Evolutionary conservation across 2,797 vertebrate genomes (phyloP).

Genomic region (Pteronotus mesoamericanus): DNA sequence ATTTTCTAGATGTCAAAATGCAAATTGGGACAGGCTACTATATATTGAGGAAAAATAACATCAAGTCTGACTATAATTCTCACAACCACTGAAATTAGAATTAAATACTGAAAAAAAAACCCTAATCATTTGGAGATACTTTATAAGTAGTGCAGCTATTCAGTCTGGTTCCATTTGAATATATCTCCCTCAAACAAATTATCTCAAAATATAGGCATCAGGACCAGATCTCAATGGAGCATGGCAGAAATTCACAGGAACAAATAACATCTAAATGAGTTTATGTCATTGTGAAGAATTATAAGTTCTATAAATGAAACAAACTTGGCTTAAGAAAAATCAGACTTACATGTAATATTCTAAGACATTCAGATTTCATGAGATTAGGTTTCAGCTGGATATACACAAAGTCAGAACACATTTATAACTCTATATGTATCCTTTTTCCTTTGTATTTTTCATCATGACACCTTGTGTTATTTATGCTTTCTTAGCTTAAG

Average conservation of each 20-base stretch:
- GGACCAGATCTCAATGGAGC: not conserved
- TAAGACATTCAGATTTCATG: not conserved
- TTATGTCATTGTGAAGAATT: not conserved
- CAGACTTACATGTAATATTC: not conserved
- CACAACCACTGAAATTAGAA: not conserved
- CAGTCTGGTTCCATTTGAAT: not conserved
- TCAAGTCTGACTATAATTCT: not conserved
- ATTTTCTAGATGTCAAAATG: not conserved
- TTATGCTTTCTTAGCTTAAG: not conserved
- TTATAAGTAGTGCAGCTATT: not conserved
- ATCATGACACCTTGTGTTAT: not conserved
- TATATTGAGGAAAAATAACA: not conserved
- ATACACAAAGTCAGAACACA: not conserved
- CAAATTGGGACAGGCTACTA: not conserved
- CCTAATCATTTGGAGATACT: not conserved
- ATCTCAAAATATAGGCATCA: not conserved
- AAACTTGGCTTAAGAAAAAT: slow-evolving; percentile 25
- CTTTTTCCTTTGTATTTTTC: not conserved
- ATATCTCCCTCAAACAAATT: not conserved
- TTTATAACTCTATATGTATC: not conserved
- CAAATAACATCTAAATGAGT: not conserved
- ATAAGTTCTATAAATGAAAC: not conserved
- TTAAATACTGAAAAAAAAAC: not conserved
- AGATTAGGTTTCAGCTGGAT: slow-evolving; percentile 3
- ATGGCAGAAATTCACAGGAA: slow-evolving; percentile 28